phyloP scores from a whole-genome alignment of 2,797 vertebrate species.

The Myotis vivesi region DNA sequence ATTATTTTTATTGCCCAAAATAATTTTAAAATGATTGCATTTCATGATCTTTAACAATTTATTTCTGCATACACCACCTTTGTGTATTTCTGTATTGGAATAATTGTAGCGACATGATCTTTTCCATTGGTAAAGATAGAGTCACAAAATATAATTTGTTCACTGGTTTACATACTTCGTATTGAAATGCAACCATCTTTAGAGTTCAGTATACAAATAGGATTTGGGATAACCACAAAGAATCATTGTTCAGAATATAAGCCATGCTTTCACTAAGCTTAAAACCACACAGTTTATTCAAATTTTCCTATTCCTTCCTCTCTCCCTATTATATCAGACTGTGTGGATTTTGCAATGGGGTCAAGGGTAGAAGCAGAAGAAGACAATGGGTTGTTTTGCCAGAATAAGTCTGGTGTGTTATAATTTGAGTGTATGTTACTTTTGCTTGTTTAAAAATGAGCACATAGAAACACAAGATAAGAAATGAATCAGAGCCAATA shows the following conservation, averaged over 20 bases:
- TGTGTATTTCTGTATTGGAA: neutral
- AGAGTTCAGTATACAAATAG: neutral
- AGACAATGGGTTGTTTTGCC: neutral
- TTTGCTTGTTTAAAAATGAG: slow-evolving; percentile 27
- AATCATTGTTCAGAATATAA: slow-evolving; percentile 17
- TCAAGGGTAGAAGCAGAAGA: neutral
- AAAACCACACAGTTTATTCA: slow-evolving; percentile 36
- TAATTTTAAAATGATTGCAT: neutral
- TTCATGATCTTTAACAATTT: neutral
- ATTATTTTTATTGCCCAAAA: neutral
- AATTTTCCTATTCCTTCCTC: neutral
- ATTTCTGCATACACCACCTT: neutral
- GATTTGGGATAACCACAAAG: neutral
- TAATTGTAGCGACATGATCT: neutral
- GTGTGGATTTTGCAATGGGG: neutral
- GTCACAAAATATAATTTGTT: neutral
- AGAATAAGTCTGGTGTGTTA: neutral
- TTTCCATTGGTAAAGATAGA: neutral
- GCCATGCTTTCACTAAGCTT: neutral
- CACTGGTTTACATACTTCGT: neutral
- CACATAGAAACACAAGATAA: neutral
- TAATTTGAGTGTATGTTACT: neutral
- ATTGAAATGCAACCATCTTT: neutral
- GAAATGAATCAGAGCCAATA: neutral
- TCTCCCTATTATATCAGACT: neutral